phyloP scores from a whole-genome alignment of 1,140 invertebrate genomes.

The Atopsyche davidsoni region DNA sequence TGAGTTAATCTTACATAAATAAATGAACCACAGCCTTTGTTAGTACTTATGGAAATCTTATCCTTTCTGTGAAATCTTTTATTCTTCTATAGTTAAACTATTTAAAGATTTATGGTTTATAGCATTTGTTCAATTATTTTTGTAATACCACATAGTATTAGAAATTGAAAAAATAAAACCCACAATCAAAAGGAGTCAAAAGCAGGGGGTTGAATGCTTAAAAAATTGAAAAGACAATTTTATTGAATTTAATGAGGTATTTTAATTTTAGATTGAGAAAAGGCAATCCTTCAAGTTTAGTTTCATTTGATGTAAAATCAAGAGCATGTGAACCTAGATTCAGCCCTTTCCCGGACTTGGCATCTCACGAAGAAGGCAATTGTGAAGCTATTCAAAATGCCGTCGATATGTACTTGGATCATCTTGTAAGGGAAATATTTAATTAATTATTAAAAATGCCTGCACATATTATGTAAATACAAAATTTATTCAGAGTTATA shows the following conservation, averaged over 20 bases:
- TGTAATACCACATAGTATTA: not conserved
- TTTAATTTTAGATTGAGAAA: slow-evolving; percentile 14
- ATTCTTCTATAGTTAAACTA: not conserved
- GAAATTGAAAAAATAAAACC: not conserved
- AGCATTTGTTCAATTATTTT: not conserved
- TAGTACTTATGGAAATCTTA: not conserved
- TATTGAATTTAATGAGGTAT: not conserved
- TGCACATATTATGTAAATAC: not conserved
- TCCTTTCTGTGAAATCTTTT: not conserved
- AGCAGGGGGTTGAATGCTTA: not conserved
- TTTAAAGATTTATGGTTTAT: not conserved
- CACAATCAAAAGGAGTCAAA: not conserved
- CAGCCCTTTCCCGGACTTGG: slow-evolving; percentile 37
- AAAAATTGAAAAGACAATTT: not conserved
- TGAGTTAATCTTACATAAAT: not conserved
- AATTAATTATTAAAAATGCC: not conserved
- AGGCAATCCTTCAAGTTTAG: slow-evolving; percentile 17
- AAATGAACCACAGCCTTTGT: not conserved
- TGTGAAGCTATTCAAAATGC: slow-evolving; percentile 43
- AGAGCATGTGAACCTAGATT: slow-evolving; percentile 12
- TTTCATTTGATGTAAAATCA: slow-evolving; percentile 7
- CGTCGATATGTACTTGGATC: slow-evolving; percentile 45
- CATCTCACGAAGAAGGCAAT: slow-evolving; percentile 35
- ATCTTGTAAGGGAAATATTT: slow-evolving; percentile 32
- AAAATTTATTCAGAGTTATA: too few relatives aligned